Evolutionary conservation across 2,888 invertebrate genomes (phyloP), one percentile per base, ranked within the genome.

Genomic region (Papilio demoleus): DNA sequence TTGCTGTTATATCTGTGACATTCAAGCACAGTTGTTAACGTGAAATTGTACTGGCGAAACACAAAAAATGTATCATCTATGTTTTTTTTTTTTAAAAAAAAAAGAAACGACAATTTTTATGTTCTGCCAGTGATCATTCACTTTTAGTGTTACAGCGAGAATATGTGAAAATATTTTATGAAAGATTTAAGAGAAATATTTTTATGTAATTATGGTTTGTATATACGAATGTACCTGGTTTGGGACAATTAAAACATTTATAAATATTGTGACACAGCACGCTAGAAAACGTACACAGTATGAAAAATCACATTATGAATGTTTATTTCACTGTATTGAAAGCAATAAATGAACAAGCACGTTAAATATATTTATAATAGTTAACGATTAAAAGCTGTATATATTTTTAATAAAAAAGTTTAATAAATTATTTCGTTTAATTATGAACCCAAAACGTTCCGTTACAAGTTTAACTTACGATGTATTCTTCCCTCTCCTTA

Each of bases 351-450:
- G 27, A 42, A 40, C 27, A 68, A 69, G 64, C 68, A 69, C 68
- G 22, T 61, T 64, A 27, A 38, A 59, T 40, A 69, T 68, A 31
- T 64, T 69, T 65, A 60, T 40, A 40, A 61, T 65, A 69, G 53
- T 65, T 69, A 50, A 40, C 50, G 14, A 60, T 53, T 45, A 69
- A n/a, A 69, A 68, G 34, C 60, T 82, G 82, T 86, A 83, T 86
- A 85, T 88, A 86, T 88, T 88, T 89, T 88, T 85, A 87, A 83
- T 87, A 88, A 76, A 87, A 87, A 85, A 83, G n/a, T 77, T 72
- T 65, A 67, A 77, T 76, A 76, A 75, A 72, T 31, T 59, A 50
- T 70, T 64, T 72, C 47, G 73, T 77, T 69, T 79, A 59, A 76
- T 80, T 76, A 9, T 67, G 42, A 19, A 24, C 27, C 19, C 22